Conservation (phyloP, 2,888 invertebrate genomes). For the Microchrysa polita region DNA sequence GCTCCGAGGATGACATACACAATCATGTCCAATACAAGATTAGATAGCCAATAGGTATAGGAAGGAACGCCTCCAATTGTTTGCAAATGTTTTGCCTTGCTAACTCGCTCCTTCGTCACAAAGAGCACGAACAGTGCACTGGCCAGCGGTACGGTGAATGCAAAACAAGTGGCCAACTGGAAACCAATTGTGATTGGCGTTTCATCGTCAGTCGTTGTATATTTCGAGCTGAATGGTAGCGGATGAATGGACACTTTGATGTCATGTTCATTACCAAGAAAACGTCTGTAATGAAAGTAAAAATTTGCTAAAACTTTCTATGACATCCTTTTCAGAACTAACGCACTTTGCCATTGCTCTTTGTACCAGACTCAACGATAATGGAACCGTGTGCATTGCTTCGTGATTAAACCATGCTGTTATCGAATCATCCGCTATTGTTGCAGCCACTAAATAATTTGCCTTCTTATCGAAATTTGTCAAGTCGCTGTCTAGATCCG, state of each 20-base stretch:
- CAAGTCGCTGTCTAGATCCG: neutral
- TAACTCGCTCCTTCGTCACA: constrained; percentile 71
- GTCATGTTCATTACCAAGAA: constrained; percentile 48
- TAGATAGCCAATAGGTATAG: constrained; percentile 74
- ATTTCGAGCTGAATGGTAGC: constrained; percentile 67
- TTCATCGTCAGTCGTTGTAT: neutral
- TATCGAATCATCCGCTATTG: constrained; percentile 62
- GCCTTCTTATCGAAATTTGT: constrained; percentile 49
- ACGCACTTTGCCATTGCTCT: constrained; percentile 67
- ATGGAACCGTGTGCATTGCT: constrained; percentile 75
- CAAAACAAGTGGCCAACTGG: constrained; percentile 72
- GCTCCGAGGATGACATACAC: constrained; percentile 50
- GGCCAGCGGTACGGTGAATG: constrained; percentile 77
- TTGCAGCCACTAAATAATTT: constrained; percentile 69
- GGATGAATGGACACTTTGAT: constrained; percentile 73
- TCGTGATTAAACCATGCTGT: constrained; percentile 80
- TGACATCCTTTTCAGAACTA: neutral
- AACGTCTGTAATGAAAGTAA: constrained; percentile 29
- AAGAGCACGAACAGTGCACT: constrained; percentile 71
- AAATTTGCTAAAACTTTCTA: no score
- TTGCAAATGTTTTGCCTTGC: constrained; percentile 76
- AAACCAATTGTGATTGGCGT: constrained; percentile 60
- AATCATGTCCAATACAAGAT: constrained; percentile 67
- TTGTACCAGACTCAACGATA: constrained; percentile 69
- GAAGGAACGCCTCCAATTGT: constrained; percentile 77